Evolutionary conservation across 2,888 invertebrate genomes (phyloP).

Genomic region (Orthonevra nobilis): DNA sequence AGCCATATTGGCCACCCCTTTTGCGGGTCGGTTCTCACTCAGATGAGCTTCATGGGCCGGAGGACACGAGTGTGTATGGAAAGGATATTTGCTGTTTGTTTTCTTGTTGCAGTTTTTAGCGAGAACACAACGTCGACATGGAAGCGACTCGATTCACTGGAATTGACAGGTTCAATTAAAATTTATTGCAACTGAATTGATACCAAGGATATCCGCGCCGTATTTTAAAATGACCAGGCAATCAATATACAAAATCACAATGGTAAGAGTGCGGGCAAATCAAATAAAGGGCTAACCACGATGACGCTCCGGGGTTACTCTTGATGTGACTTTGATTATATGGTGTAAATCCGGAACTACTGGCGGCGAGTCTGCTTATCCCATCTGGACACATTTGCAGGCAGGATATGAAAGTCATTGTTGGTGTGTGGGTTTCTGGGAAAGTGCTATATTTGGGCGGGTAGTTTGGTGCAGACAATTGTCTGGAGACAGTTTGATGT

Average conservation of each 20-base stretch:
- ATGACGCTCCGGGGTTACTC: not conserved
- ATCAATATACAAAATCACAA: not conserved
- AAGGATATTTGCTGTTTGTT: not conserved
- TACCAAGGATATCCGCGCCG: not conserved
- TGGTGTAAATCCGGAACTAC: not conserved
- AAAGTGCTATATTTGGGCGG: not conserved
- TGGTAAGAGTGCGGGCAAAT: not conserved
- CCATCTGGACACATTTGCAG: not conserved
- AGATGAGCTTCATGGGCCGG: no score
- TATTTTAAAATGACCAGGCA: not conserved
- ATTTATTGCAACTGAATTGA: conserved; percentile 24
- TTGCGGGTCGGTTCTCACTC: no score
- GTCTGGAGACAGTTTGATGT: conserved; percentile 10
- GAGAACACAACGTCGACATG: conserved; percentile 8
- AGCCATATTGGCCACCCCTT: not conserved
- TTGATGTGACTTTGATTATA: not conserved
- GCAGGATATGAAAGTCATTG: not conserved
- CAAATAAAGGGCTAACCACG: conserved; percentile 1
- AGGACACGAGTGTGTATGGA: no score
- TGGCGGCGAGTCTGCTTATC: no score
- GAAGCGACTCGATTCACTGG: conserved; percentile 22
- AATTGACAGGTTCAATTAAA: conserved; percentile 57
- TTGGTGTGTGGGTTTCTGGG: not conserved
- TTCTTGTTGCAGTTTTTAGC: conserved; percentile 12
- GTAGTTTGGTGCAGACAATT: conserved; percentile 7